These are phyloP conservation scores for Macrobrachium rosenbergii DNA, from an alignment of 1,140 invertebrate species.

Conservation along the genomic window DNA sequence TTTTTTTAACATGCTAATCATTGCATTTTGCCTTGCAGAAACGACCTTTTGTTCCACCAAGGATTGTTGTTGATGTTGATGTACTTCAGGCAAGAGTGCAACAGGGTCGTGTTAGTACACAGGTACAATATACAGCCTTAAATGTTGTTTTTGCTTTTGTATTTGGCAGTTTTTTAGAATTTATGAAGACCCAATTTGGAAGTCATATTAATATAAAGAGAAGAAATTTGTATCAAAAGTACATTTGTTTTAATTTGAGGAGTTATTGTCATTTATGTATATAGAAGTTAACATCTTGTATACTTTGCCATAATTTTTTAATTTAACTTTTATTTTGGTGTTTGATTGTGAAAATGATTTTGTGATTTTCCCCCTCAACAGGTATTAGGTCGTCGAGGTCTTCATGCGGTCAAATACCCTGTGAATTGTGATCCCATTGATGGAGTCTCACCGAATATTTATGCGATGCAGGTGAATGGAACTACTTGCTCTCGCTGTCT, in stretches of 20 bases:
- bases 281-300: too few species aligned
- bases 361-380: slow-evolving; percentile 5
- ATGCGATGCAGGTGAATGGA: slow-evolving; percentile 58
- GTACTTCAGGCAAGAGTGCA: slow-evolving; percentile 46
- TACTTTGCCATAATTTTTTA: too few species aligned
- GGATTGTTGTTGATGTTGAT: slow-evolving; percentile 44
- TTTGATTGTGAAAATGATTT: not conserved
- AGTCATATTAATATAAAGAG: too few species aligned
- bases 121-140: slow-evolving; percentile 3
- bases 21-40: slow-evolving; percentile 19
- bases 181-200: not conserved
- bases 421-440: slow-evolving; percentile 60
- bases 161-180: not conserved
- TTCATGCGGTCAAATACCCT: slow-evolving; percentile 54
- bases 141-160: not conserved
- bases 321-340: too few species aligned
- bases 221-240: too few species aligned
- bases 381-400: slow-evolving; percentile 40
- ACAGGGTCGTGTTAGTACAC: slow-evolving; percentile 14
- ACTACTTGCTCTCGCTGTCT: slow-evolving; percentile 51
- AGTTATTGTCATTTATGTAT: too few species aligned
- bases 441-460: slow-evolving; percentile 56
- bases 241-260: too few species aligned
- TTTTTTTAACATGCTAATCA: too few species aligned
- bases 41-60: slow-evolving; percentile 40